These are phyloP conservation scores for Otus scops DNA, from an alignment of 2,797 vertebrate species.

Conservation along the genomic window DNA sequence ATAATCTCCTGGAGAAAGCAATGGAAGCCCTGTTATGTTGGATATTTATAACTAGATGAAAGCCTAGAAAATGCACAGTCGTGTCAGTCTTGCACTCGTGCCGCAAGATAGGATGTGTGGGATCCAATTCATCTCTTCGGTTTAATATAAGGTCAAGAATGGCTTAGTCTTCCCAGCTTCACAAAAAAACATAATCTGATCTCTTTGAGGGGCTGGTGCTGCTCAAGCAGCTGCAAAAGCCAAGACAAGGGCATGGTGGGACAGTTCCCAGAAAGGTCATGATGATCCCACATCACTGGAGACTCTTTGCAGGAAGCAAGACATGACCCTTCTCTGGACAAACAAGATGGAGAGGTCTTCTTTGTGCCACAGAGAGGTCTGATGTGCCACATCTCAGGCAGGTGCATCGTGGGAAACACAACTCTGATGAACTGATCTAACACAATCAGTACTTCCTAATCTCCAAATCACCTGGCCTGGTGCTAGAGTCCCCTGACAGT, in stretches of 20 bases:
- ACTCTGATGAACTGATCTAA: background rate
- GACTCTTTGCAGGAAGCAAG: background rate
- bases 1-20: slow-evolving; percentile 68
- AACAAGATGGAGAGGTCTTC: background rate
- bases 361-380: background rate
- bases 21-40: slow-evolving; percentile 65
- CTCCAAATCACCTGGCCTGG: background rate
- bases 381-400: background rate
- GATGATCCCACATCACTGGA: background rate
- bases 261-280: background rate
- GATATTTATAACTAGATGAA: slow-evolving; percentile 71
- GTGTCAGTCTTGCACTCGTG: slow-evolving; percentile 20
- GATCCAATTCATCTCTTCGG: background rate
- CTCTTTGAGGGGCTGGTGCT: background rate
- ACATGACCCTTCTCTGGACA: background rate
- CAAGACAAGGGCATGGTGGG: background rate
- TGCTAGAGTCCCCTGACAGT: background rate
- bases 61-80: slow-evolving; percentile 46
- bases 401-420: background rate
- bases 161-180: background rate
- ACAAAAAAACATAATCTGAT: background rate
- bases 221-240: background rate
- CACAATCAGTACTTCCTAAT: background rate
- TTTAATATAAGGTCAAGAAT: slow-evolving; percentile 23
- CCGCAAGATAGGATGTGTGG: background rate